Conservation (phyloP, 2,797 vertebrate genomes). For the Neomorphus geoffroyi region DNA sequence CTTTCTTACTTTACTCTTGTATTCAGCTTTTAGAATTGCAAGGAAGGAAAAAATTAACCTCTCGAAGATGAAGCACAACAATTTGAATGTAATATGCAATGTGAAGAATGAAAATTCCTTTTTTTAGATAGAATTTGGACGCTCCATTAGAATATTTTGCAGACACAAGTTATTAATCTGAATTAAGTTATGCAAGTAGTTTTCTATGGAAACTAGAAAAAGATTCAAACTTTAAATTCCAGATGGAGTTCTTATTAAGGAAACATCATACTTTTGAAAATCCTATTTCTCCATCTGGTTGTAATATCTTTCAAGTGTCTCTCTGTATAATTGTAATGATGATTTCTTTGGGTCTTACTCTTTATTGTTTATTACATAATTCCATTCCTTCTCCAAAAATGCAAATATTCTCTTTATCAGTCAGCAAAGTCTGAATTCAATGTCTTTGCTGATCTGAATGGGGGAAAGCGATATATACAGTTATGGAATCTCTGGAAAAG, state of each 20-base stretch:
- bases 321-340: neutral
- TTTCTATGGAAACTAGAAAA: conserved; percentile 63
- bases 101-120: neutral
- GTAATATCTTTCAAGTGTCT: neutral
- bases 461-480: neutral
- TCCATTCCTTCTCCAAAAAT: neutral
- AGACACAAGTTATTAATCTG: neutral
- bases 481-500: neutral
- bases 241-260: conserved; percentile 66
- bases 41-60: neutral
- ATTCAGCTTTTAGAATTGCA: neutral
- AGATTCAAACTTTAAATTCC: conserved; percentile 28
- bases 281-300: conserved; percentile 56
- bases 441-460: neutral
- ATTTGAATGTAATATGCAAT: neutral
- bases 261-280: conserved; percentile 26
- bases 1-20: neutral
- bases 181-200: conserved; percentile 46
- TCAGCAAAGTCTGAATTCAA: neutral
- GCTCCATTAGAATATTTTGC: neutral
- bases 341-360: neutral
- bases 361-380: neutral
- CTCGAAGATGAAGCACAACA: neutral
- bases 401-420: neutral
- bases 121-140: neutral